phyloP scores from a whole-genome alignment of 1,140 invertebrate genomes.

The Euwallacea similis region DNA sequence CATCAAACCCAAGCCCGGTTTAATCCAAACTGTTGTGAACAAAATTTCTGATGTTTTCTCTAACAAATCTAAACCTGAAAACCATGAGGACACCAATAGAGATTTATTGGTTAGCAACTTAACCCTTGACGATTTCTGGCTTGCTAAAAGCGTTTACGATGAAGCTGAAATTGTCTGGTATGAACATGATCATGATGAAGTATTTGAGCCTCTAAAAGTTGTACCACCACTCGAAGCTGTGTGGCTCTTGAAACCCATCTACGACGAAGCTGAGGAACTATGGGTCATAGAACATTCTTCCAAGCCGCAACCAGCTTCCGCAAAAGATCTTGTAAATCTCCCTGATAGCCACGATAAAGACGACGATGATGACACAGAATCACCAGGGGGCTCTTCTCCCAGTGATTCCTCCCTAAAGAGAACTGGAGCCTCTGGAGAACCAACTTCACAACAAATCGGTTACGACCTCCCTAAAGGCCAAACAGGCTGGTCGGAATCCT shows the following conservation, averaged over 20 bases:
- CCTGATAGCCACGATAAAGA: constrained; percentile 57
- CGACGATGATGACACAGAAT: constrained; percentile 63
- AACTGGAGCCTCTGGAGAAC: constrained; percentile 24
- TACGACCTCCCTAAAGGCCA: constrained; percentile 69
- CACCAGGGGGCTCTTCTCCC: constrained; percentile 60
- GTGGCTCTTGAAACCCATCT: constrained; percentile 63
- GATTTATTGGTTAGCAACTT: constrained; percentile 50
- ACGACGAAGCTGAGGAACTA: constrained; percentile 65
- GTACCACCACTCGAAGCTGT: constrained; percentile 52
- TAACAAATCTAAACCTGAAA: constrained; percentile 41
- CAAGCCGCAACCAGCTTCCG: constrained; percentile 49
- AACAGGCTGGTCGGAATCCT: constrained; percentile 80
- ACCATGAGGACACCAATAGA: constrained; percentile 14
- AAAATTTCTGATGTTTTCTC: constrained; percentile 45
- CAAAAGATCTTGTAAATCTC: constrained; percentile 46
- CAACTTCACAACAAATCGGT: constrained; percentile 35
- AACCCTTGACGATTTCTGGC: constrained; percentile 62
- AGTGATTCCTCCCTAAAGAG: constrained; percentile 28
- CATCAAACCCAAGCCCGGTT: constrained; percentile 38
- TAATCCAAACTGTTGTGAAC: constrained; percentile 44
- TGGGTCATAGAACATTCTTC: constrained; percentile 58
- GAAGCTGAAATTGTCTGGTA: constrained; percentile 65
- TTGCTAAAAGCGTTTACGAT: constrained; percentile 62
- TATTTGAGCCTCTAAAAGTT: not conserved
- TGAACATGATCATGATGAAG: not conserved